Evolutionary conservation across 2,113 vertebrate genomes (phyloP).

Genomic region (Callaeas wilsoni): DNA sequence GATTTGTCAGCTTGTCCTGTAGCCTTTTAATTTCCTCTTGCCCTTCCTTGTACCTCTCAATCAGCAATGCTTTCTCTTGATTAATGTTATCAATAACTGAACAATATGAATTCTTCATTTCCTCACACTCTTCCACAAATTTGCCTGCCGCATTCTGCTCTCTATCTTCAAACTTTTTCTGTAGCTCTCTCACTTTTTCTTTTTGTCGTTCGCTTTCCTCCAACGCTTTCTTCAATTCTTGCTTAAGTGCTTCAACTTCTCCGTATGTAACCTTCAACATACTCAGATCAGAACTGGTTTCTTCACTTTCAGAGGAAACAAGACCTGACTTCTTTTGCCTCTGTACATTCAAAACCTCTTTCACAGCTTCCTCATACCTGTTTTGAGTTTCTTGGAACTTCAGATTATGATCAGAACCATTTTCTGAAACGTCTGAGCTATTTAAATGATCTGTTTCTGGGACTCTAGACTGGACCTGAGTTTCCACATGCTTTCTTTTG

Average conservation of each 20-base stretch:
- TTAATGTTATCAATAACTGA: constrained; percentile 77
- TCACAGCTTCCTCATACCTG: constrained; percentile 77
- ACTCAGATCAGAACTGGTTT: constrained; percentile 52
- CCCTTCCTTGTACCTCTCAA: constrained; percentile 84
- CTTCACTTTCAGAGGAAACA: constrained; percentile 49
- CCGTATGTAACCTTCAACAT: constrained; percentile 47
- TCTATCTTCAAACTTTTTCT: constrained; percentile 74
- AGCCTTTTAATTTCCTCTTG: constrained; percentile 88
- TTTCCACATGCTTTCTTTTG: constrained; percentile 75
- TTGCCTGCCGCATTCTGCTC: constrained; percentile 32
- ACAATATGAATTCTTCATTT: constrained; percentile 75
- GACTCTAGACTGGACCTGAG: constrained; percentile 67
- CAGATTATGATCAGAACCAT: constrained; percentile 78
- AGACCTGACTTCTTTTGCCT: constrained; percentile 65
- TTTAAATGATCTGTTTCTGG: constrained; percentile 30
- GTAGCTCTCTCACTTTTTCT: constrained; percentile 75
- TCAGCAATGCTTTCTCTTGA: constrained; percentile 78
- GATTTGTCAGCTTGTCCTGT: constrained; percentile 81
- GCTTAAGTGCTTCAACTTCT: constrained; percentile 78
- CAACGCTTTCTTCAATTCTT: constrained; percentile 70
- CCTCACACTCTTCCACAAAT: constrained; percentile 73
- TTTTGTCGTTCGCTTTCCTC: constrained; percentile 75
- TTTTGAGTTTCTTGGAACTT: constrained; percentile 81
- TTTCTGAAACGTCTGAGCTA: constrained; percentile 76
- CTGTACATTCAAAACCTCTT: constrained; percentile 77